These are phyloP conservation scores for Macrophya alboannulata DNA, from an alignment of 2,888 invertebrate genomes.

Conservation along the genomic window DNA sequence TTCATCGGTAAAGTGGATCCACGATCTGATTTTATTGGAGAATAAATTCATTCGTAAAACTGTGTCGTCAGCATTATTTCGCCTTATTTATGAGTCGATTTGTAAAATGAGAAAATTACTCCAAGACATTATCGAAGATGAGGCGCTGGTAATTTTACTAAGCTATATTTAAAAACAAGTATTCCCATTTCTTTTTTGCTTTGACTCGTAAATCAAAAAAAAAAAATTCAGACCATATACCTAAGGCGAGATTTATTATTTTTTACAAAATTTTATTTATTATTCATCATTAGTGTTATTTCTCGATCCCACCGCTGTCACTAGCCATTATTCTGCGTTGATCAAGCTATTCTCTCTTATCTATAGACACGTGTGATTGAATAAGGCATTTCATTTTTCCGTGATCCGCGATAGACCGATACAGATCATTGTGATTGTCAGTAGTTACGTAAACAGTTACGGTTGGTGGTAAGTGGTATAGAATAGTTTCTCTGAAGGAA, in stretches of 20 bases:
- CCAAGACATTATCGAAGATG: conserved; percentile 1
- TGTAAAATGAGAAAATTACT: background rate
- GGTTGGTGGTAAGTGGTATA: conserved; percentile 10
- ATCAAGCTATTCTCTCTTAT: background rate
- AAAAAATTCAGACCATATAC: background rate
- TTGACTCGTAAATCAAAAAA: background rate
- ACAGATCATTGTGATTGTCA: conserved; percentile 6
- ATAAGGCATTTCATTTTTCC: background rate
- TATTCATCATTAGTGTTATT: background rate
- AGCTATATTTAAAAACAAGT: background rate
- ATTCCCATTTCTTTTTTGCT: background rate
- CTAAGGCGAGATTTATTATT: background rate
- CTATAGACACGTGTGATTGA: background rate
- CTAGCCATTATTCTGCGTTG: background rate
- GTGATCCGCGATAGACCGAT: background rate
- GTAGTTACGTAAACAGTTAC: conserved; percentile 27
- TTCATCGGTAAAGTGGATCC: conserved; percentile 18
- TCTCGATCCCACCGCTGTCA: conserved; percentile 24
- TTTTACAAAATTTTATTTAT: background rate
- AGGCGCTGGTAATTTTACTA: background rate
- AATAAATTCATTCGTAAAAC: conserved; percentile 29
- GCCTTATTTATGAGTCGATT: conserved; percentile 26
- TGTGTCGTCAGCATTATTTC: conserved; percentile 2
- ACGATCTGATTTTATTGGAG: conserved; percentile 27
- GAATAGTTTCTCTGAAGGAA: conserved; percentile 3